These are phyloP conservation scores for Peucedramus taeniatus DNA, from an alignment of 2,113 vertebrate genomes.

Conservation along the genomic window DNA sequence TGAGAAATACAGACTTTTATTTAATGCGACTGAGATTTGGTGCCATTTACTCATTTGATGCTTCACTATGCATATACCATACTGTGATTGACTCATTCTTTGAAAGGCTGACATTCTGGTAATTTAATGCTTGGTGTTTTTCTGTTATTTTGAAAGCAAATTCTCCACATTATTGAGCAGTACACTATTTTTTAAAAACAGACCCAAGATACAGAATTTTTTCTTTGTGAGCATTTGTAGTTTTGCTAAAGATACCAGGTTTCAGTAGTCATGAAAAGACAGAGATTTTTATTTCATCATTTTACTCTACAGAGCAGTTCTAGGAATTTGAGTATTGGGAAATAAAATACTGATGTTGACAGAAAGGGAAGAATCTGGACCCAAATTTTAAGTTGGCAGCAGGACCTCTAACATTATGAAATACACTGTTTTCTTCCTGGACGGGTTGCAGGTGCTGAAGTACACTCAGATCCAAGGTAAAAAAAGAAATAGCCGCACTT, in stretches of 20 bases:
- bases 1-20: conserved; percentile 4
- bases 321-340: not conserved
- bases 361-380: not conserved
- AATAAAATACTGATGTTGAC: not conserved
- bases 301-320: not conserved
- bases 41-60: conserved; percentile 3
- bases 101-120: not conserved
- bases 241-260: not conserved
- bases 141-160: conserved; percentile 10
- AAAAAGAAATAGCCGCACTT: not conserved
- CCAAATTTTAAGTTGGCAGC: not conserved
- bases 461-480: not conserved
- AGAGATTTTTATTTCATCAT: not conserved
- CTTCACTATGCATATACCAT: not conserved
- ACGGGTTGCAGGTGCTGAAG: not conserved
- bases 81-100: not conserved
- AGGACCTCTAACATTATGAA: not conserved
- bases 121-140: not conserved
- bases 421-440: not conserved
- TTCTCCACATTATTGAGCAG: not conserved
- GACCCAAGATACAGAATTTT: not conserved
- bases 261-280: not conserved
- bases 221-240: not conserved
- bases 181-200: not conserved
- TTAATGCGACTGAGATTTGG: not conserved